phyloP scores from a whole-genome alignment of 2,113 vertebrate species.

The Anoura caudifer region DNA sequence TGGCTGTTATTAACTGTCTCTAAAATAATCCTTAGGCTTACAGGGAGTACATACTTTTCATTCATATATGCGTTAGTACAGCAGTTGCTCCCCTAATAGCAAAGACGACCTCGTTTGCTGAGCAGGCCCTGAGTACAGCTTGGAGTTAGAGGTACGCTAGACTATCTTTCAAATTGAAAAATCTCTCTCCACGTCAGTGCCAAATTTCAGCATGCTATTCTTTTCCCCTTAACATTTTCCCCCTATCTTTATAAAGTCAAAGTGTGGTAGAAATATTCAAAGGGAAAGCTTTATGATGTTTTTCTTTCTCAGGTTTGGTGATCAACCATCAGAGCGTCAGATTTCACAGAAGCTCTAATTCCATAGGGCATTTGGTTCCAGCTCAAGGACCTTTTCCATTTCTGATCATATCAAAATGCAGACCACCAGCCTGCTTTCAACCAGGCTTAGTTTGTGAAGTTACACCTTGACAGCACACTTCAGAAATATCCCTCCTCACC shows the following conservation, averaged over 20 bases:
- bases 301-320: constrained; percentile 22
- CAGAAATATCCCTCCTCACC: not conserved
- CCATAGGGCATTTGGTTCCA: not conserved
- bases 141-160: constrained; percentile 29
- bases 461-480: constrained; percentile 39
- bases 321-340: not conserved
- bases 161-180: not conserved
- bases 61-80: constrained; percentile 45
- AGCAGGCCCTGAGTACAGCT: constrained; percentile 33
- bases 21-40: constrained; percentile 60
- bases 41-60: constrained; percentile 58
- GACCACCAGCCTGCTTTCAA: not conserved
- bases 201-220: not conserved
- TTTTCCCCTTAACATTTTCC: not conserved
- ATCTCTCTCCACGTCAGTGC: not conserved
- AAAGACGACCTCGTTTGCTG: constrained; percentile 46
- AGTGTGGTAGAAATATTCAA: constrained; percentile 9
- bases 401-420: constrained; percentile 22
- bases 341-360: not conserved
- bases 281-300: not conserved
- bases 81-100: constrained; percentile 56
- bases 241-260: not conserved
- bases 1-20: constrained; percentile 76
- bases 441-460: not conserved
- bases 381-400: constrained; percentile 38